These are phyloP conservation scores for Dyspetes luteomarginatus DNA, from an alignment of 2,888 invertebrate species.

Conservation along the genomic window DNA sequence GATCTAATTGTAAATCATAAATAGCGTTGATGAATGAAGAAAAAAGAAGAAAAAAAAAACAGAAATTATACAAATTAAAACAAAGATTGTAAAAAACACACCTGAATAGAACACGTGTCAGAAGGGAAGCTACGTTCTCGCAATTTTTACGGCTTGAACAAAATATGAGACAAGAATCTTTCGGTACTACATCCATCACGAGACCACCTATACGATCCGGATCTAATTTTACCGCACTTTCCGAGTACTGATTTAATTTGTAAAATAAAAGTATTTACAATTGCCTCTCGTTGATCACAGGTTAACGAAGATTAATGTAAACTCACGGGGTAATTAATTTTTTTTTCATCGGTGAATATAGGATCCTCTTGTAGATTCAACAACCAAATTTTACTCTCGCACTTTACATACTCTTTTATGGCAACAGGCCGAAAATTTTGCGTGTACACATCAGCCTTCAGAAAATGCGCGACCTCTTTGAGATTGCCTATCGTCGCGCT, in stretches of 20 bases:
- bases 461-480: conserved; percentile 90
- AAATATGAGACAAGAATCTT: conserved; percentile 93
- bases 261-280: conserved; percentile 50
- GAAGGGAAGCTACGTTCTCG: conserved; percentile 93
- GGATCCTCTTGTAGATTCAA: conserved; percentile 85
- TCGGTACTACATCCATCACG: conserved; percentile 92
- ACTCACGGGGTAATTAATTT: conserved; percentile 84
- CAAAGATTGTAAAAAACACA: conserved; percentile 68
- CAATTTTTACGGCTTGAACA: conserved; percentile 97
- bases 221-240: conserved; percentile 86
- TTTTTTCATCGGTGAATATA: conserved; percentile 84
- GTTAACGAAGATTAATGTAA: neutral
- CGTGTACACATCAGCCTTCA: conserved; percentile 92
- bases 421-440: conserved; percentile 95
- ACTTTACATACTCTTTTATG: conserved; percentile 92
- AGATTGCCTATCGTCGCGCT: conserved; percentile 98
- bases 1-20: conserved; percentile 81
- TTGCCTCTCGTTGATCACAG: conserved; percentile 26
- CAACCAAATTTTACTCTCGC: conserved; percentile 86
- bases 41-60: conserved; percentile 1
- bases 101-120: conserved; percentile 87
- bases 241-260: conserved; percentile 86
- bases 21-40: conserved; percentile 1
- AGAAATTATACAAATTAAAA: neutral
- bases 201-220: conserved; percentile 92